Evolutionary conservation across 2,797 vertebrate genomes (phyloP).

Genomic region (Sebastolobus altivelis): DNA sequence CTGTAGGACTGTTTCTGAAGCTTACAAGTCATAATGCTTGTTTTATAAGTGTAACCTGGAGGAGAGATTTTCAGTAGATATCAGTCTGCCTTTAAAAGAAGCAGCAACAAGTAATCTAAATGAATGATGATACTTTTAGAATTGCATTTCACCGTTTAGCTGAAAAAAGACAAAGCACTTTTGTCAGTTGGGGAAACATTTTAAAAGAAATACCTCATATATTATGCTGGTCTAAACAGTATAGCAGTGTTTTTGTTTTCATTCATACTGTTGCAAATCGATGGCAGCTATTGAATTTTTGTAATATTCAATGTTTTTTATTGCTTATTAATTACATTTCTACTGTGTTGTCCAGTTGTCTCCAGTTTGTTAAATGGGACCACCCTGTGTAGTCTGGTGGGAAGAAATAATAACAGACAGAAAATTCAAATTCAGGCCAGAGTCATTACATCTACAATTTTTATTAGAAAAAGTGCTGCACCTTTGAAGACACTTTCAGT

Average conservation of each 20-base stretch:
- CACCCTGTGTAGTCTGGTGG: not conserved
- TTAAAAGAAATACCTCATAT: constrained; percentile 34
- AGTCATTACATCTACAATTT: not conserved
- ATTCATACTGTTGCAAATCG: constrained; percentile 2
- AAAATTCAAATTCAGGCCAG: not conserved
- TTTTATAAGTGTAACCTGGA: not conserved
- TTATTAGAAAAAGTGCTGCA: constrained; percentile 23
- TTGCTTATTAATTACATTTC: not conserved
- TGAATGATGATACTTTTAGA: not conserved
- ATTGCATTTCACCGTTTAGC: not conserved
- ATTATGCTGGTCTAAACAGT: not conserved
- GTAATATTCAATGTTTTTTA: not conserved
- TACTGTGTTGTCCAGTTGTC: not conserved
- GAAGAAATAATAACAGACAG: not conserved
- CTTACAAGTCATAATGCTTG: not conserved
- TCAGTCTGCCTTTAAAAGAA: not conserved
- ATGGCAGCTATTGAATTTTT: constrained; percentile 67
- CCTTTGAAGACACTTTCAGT: not conserved
- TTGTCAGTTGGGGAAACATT: not conserved
- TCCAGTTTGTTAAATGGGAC: not conserved
- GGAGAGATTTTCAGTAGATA: not conserved
- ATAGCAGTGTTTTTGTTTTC: constrained; percentile 13
- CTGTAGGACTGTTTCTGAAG: not conserved
- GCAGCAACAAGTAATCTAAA: not conserved
- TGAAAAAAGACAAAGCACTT: not conserved